These are phyloP conservation scores for Atta colombica DNA, from an alignment of 1,140 invertebrate genomes.

Conservation along the genomic window DNA sequence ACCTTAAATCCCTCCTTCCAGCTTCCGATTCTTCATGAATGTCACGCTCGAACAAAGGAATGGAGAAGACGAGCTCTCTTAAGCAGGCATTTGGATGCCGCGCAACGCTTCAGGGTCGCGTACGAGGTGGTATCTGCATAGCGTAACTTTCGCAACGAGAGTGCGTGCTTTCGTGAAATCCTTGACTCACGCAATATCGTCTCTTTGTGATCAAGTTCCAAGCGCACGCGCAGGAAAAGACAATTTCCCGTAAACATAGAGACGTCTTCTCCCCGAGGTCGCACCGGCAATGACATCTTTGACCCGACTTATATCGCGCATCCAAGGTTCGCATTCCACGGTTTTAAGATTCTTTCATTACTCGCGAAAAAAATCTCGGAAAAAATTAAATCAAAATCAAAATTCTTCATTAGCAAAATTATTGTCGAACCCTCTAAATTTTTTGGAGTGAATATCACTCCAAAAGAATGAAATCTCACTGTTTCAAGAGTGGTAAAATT, in stretches of 20 bases:
- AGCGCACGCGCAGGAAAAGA: conserved; percentile 1
- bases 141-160: conserved; percentile 48
- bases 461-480: too few species aligned
- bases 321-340: conserved; percentile 2
- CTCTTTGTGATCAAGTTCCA: conserved; percentile 46
- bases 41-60: conserved; percentile 69
- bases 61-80: conserved; percentile 64
- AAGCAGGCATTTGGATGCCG: conserved; percentile 73
- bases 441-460: too few species aligned
- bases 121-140: conserved; percentile 54
- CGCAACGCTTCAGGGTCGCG: conserved; percentile 47
- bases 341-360: not conserved
- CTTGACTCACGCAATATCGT: conserved; percentile 26
- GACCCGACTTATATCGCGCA: conserved; percentile 8
- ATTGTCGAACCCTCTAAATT: too few species aligned
- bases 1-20: conserved; percentile 25
- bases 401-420: not conserved
- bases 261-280: conserved; percentile 44
- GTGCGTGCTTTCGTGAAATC: conserved; percentile 37
- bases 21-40: conserved; percentile 70
- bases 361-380: not conserved
- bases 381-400: not conserved
- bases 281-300: conserved; percentile 21
- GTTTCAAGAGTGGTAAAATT: too few species aligned
- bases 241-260: conserved; percentile 24